Evolutionary conservation across 2,797 vertebrate genomes (phyloP), one percentile per base, ranked within the genome.

Genomic region (Microctenopoma stevenorrisi): DNA sequence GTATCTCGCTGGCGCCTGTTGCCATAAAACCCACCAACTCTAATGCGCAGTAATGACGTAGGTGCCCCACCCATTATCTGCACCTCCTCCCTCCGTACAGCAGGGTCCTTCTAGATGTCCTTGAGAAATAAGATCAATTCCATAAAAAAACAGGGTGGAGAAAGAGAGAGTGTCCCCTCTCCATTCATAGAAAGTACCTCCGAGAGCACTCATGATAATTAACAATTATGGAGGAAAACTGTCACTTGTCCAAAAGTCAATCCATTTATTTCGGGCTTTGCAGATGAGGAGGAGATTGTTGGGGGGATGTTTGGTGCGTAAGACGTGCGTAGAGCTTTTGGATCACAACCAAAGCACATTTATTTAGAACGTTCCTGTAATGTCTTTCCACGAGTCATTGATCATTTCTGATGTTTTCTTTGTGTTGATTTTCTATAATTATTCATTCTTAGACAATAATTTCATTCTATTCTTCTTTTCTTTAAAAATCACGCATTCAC

Each of bases 181-280:
- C 70, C 87, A 90, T 92, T 92, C 89, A 86, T 67, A 82, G 81
- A 81, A 86, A 88, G 88, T 87, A 83, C 88, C 81, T 87, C 76
- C 57, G 74, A 90, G 83, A 93, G 92, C 93, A 94, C 93, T 95
- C 88, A 89, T 62, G 68, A 82, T 94, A 91, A 95, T 95, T 90
- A 93, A 93, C 90, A 93, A 93, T 92, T 90, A 92, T 85, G 71
- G 84, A 69, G 72, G 69, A 76, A 89, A 92, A 87, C 78, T 72
- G 82, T 47, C 42, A 43, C 81, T 78, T 72, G 78, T 88, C 88
- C 86, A 85, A 86, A 85, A 88, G 86, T 83, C 90, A 89, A 91
- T 92, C 87, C 90, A 89, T 87, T 93, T 93, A 90, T 84, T 86
- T 74, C 35, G 22, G 43, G 72, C 66, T 69, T 78, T 77, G 30